Evolutionary conservation across 2,888 invertebrate species (phyloP).

Genomic region (Hypomecis atomaria): DNA sequence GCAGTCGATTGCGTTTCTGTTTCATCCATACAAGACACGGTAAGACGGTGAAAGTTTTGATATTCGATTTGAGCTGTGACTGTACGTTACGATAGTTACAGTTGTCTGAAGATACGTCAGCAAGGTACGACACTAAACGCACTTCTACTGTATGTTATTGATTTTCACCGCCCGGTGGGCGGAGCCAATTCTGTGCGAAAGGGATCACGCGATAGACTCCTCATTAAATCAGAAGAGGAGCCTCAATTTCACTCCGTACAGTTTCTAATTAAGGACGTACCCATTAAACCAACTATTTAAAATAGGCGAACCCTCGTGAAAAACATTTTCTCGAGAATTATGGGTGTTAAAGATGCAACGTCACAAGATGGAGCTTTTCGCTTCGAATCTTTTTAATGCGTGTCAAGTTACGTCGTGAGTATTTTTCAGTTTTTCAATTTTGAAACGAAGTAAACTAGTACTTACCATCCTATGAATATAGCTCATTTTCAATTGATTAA

Average conservation of each 20-base stretch:
- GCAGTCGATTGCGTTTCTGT: neutral
- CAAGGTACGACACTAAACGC: constrained; percentile 77
- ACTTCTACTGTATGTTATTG: constrained; percentile 83
- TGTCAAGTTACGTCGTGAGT: constrained; percentile 19
- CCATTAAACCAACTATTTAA: constrained; percentile 83
- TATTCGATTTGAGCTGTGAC: constrained; percentile 28
- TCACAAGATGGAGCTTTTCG: constrained; percentile 51
- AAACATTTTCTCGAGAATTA: constrained; percentile 75
- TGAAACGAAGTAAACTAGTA: no score
- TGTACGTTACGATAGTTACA: constrained; percentile 51
- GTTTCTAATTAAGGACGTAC: constrained; percentile 82
- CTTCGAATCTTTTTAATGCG: constrained; percentile 31
- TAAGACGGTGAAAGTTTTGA: constrained; percentile 12
- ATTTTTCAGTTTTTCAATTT: neutral
- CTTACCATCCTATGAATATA: neutral
- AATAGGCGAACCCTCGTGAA: constrained; percentile 76
- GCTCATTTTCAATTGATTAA: neutral
- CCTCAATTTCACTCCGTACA: constrained; percentile 73
- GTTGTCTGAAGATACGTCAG: constrained; percentile 69
- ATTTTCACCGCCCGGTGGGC: constrained; percentile 83
- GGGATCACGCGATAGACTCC: constrained; percentile 80
- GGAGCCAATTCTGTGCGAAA: constrained; percentile 80
- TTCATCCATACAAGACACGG: neutral
- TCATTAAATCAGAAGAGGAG: constrained; percentile 82
- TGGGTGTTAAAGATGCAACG: constrained; percentile 62